Percentiles rank a stretch among this genome's conserved stretches.
phyloP scores from a whole-genome alignment of 2,888 invertebrate genomes.

The Tuberolachnus salignus region DNA sequence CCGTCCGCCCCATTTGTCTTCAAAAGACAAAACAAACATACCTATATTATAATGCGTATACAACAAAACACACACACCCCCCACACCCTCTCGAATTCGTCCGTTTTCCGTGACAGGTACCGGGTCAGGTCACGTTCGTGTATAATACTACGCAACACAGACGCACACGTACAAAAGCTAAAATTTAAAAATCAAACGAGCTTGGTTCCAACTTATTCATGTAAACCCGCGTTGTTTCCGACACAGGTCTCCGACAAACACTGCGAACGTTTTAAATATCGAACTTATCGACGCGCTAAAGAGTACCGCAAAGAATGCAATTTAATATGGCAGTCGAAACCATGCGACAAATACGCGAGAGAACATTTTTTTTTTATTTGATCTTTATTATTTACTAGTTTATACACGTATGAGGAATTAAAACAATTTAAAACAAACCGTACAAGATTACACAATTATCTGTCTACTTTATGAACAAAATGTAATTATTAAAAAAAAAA shows the following conservation, averaged over 20 bases:
- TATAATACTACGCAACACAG: not conserved
- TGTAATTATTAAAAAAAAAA: no score
- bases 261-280: not conserved
- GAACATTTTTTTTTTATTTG: no score
- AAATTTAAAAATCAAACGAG: constrained; percentile 41
- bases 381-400: no score
- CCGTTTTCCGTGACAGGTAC: constrained; percentile 47
- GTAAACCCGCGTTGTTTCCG: constrained; percentile 12
- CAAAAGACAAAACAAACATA: constrained; percentile 30
- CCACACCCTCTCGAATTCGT: constrained; percentile 43
- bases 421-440: no score
- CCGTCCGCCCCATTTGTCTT: constrained; percentile 3
- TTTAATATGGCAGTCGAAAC: no score
- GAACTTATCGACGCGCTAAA: not conserved
- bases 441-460: no score
- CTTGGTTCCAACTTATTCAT: constrained; percentile 23
- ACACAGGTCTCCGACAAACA: constrained; percentile 6
- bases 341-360: no score
- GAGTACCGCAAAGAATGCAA: no score
- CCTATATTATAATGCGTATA: not conserved
- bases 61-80: no score
- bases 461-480: no score
- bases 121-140: constrained; percentile 34
- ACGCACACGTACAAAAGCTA: constrained; percentile 39
- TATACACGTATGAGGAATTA: no score